Conservation (phyloP, 2,888 invertebrate genomes). For the Oscheius sp. region DNA sequence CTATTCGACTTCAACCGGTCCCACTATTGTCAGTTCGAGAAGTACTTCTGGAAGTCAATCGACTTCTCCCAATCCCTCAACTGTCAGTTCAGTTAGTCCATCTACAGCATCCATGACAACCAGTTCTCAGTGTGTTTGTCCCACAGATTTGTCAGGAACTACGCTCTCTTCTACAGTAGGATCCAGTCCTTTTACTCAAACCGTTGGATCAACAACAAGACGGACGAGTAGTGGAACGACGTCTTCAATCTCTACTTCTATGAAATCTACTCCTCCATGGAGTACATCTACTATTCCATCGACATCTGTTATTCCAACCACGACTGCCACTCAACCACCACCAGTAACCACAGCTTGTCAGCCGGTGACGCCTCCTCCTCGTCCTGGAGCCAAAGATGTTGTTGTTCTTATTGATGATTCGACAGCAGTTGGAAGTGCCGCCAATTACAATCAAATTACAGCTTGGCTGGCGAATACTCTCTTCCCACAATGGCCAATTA, state of each 20-base stretch:
- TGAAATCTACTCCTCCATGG: not conserved
- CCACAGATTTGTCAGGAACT: not conserved
- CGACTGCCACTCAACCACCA: not conserved
- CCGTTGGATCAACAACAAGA: not conserved
- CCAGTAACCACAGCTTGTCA: not conserved
- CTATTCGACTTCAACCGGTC: too few relatives aligned
- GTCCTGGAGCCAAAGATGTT: constrained; percentile 32
- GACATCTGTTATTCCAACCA: not conserved
- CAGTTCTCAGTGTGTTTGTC: not conserved
- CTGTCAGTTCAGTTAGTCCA: too few relatives aligned
- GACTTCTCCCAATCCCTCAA: too few relatives aligned
- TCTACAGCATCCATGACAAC: not conserved
- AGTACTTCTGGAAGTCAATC: not conserved
- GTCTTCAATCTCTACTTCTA: not conserved
- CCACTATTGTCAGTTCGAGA: not conserved
- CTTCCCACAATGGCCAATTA: constrained; percentile 17
- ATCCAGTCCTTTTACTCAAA: not conserved
- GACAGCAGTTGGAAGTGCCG: constrained; percentile 26
- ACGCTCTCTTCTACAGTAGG: not conserved
- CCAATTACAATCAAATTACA: constrained; percentile 33
- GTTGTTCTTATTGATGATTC: constrained; percentile 44
- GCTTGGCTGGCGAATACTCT: constrained; percentile 10
- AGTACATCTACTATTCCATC: not conserved
- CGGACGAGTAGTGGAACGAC: not conserved
- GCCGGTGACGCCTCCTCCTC: not conserved